Evolutionary conservation across 2,113 vertebrate genomes (phyloP).

Genomic region (Cheirogaleus medius): DNA sequence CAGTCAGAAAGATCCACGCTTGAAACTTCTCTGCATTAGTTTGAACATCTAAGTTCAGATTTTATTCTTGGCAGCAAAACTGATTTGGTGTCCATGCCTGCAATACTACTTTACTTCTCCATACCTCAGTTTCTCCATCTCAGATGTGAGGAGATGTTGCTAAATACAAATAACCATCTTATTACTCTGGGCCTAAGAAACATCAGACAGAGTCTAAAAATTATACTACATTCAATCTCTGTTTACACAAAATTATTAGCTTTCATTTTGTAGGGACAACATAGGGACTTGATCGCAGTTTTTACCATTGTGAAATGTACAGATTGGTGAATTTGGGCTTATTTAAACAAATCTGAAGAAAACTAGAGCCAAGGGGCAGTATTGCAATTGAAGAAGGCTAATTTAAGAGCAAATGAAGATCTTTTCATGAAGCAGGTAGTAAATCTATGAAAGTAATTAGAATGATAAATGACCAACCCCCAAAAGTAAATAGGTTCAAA

Average conservation of each 20-base stretch:
- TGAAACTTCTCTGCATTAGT: neutral
- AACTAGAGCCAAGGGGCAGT: neutral
- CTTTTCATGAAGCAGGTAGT: conserved; percentile 38
- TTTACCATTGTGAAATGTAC: conserved; percentile 1
- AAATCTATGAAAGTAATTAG: conserved; percentile 64
- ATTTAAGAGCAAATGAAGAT: conserved; percentile 62
- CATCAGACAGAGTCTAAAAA: neutral
- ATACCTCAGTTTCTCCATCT: neutral
- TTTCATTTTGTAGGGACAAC: neutral
- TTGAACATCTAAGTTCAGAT: neutral
- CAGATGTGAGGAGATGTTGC: neutral
- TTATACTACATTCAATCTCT: neutral
- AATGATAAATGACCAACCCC: conserved; percentile 53
- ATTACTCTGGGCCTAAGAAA: neutral
- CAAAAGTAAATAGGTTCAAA: conserved; percentile 49
- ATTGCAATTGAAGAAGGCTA: neutral
- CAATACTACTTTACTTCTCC: neutral
- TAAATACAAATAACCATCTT: neutral
- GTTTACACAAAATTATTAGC: neutral
- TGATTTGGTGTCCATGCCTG: neutral
- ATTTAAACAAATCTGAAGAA: conserved; percentile 5
- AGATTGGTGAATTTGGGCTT: neutral
- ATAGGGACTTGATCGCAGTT: neutral
- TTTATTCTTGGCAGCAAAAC: neutral
- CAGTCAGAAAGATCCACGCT: neutral